A percentile compares a stretch with the other conserved stretches of the same genome.
phyloP scores from a whole-genome alignment of 2,888 invertebrate species.

The Diarsia dahlii region DNA sequence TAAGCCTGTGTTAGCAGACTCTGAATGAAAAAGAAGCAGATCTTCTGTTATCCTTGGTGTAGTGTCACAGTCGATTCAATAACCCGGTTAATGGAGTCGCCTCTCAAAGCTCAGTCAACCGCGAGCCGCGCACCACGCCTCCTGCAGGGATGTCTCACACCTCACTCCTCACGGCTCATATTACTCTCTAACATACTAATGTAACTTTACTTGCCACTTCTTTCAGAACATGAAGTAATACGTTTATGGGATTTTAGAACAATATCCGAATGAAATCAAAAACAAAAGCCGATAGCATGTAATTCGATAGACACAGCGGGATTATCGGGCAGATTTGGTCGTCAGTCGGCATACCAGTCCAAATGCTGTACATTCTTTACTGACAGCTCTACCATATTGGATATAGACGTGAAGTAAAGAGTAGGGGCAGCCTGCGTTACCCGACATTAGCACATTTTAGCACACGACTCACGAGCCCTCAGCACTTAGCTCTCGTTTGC shows the following conservation, averaged over 20 bases:
- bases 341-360: neutral
- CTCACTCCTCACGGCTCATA: neutral
- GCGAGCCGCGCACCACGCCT: neutral
- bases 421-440: neutral
- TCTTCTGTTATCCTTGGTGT: neutral
- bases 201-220: constrained; percentile 10
- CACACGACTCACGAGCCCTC: neutral
- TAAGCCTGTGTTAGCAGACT: neutral
- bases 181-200: neutral
- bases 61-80: constrained; percentile 11
- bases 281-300: neutral
- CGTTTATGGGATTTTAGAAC: neutral
- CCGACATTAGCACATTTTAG: constrained; percentile 33
- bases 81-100: constrained; percentile 29
- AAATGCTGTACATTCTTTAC: neutral
- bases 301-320: neutral
- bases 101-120: constrained; percentile 4
- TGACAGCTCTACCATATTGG: constrained; percentile 7
- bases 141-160: constrained; percentile 15
- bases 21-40: neutral
- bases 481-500: constrained; percentile 10
- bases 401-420: neutral
- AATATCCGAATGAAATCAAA: neutral
- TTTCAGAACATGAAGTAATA: neutral
- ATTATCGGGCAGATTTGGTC: neutral